These are phyloP conservation scores for Poeciliopsis turneri DNA, from an alignment of 2,797 vertebrate species.

Conservation along the genomic window DNA sequence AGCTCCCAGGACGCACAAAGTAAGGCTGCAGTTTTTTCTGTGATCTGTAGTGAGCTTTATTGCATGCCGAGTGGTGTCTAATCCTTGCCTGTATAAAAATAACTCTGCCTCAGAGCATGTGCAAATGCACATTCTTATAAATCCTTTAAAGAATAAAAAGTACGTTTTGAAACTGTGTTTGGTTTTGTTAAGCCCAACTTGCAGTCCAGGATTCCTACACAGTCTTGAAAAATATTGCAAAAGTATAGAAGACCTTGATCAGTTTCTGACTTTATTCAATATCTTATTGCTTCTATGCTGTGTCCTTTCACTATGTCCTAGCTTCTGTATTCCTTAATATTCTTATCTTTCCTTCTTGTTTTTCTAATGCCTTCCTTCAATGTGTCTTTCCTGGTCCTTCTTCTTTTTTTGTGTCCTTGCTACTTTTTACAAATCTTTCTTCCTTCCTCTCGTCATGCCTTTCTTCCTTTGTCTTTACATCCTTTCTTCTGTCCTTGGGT, in stretches of 20 bases:
- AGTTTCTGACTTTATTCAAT: not conserved
- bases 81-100: slow-evolving; percentile 12
- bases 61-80: slow-evolving; percentile 6
- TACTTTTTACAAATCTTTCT: not conserved
- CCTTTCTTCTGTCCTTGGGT: not conserved
- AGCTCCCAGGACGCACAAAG: slow-evolving; percentile 83
- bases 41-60: slow-evolving; percentile 5
- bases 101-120: slow-evolving; percentile 1
- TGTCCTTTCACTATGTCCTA: not conserved
- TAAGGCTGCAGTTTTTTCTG: slow-evolving; percentile 68
- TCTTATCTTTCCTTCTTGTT: not conserved
- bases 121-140: not conserved
- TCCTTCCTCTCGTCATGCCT: not conserved
- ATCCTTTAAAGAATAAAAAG: not conserved
- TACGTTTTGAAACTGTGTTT: not conserved
- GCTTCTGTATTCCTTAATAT: not conserved
- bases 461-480: not conserved
- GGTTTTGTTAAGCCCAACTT: not conserved
- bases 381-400: not conserved
- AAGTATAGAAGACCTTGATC: not conserved
- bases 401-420: not conserved
- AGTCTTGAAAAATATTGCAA: not conserved
- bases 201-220: not conserved
- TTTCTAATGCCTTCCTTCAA: not conserved
- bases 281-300: not conserved